Conservation (phyloP, 2,888 invertebrate genomes). For the Dichetophora obliterata region DNA sequence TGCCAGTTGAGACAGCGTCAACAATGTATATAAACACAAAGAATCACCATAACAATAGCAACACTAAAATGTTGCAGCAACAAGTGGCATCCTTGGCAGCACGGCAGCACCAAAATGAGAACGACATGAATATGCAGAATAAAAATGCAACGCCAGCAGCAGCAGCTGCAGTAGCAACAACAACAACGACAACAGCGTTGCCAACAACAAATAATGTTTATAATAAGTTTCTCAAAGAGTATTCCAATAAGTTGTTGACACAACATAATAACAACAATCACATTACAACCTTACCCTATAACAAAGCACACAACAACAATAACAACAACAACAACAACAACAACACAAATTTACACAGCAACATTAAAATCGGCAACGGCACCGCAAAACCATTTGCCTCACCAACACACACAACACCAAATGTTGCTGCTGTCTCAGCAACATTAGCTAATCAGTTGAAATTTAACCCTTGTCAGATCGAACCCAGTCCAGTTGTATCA, state of each 20-base stretch:
- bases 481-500: conserved; percentile 50
- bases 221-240: conserved; percentile 67
- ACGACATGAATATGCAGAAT: conserved; percentile 67
- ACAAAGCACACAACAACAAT: conserved; percentile 38
- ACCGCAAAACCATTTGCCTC: conserved; percentile 49
- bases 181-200: conserved; percentile 34
- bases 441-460: conserved; percentile 66
- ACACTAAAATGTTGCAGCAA: conserved; percentile 49
- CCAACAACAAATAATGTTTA: conserved; percentile 58
- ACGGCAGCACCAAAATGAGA: conserved; percentile 61
- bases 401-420: conserved; percentile 44
- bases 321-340: conserved; percentile 32
- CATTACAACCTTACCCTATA: conserved; percentile 48
- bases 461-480: conserved; percentile 66
- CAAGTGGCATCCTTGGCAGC: conserved; percentile 34
- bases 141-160: conserved; percentile 51
- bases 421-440: conserved; percentile 62
- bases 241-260: conserved; percentile 63
- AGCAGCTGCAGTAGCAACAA: conserved; percentile 30
- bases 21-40: conserved; percentile 48
- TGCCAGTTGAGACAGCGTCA: conserved; percentile 39
- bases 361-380: conserved; percentile 42
- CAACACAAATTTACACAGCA: conserved; percentile 25
- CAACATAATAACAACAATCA: conserved; percentile 49
- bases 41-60: conserved; percentile 49